Percentiles rank a stretch among this genome's conserved stretches.
Conservation (phyloP, 2,113 vertebrate genomes). For the Neolamprologus variostigma region DNA sequence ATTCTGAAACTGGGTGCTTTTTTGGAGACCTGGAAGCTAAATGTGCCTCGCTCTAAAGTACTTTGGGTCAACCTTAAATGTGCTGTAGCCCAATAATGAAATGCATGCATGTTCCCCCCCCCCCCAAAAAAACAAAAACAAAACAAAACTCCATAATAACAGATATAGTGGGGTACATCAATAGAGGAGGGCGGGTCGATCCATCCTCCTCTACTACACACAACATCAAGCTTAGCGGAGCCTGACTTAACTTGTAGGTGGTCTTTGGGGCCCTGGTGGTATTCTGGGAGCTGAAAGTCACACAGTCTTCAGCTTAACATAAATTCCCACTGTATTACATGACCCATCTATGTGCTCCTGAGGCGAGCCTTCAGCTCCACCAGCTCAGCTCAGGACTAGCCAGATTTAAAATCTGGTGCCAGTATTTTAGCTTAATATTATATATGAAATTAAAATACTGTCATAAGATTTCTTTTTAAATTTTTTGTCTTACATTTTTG, state of each 20-base stretch:
- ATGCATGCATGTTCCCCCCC: accelerated
- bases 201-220: neutral
- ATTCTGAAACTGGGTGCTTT: neutral
- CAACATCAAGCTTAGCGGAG: neutral
- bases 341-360: neutral
- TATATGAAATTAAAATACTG: neutral
- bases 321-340: neutral
- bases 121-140: neutral
- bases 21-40: neutral
- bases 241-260: neutral
- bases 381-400: neutral
- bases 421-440: neutral
- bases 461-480: neutral
- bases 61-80: neutral
- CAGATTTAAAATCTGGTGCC: neutral
- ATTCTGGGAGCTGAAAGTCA: neutral
- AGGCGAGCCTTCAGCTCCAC: neutral
- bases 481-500: neutral
- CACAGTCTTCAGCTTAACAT: neutral
- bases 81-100: neutral
- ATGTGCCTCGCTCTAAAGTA: neutral
- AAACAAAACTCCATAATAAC: neutral
- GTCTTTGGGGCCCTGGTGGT: neutral
- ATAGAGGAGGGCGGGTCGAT: neutral
- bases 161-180: neutral